Evolutionary conservation across 2,113 vertebrate genomes (phyloP).

Genomic region (Prunella himalayana): DNA sequence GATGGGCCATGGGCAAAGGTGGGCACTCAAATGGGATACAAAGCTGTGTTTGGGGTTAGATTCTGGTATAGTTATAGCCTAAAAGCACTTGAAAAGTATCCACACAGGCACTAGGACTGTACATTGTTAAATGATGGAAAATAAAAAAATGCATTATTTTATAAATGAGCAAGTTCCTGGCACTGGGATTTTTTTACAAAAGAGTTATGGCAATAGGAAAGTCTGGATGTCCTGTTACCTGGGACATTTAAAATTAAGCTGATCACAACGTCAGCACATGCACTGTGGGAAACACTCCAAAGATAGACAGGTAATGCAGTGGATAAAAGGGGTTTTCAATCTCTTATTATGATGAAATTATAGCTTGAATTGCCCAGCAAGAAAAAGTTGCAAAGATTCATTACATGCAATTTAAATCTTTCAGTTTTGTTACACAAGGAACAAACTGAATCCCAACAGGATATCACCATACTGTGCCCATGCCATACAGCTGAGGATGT

Average conservation of each 20-base stretch:
- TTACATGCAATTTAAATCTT: not conserved
- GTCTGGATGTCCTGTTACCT: not conserved
- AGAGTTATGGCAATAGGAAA: not conserved
- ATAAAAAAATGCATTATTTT: not conserved
- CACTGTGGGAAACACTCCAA: not conserved
- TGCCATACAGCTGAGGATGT: not conserved
- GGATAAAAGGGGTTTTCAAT: not conserved
- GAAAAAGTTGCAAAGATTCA: not conserved
- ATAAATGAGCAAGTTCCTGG: not conserved
- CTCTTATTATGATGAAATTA: not conserved
- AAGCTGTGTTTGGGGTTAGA: not conserved
- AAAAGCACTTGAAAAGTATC: not conserved
- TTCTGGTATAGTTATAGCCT: not conserved
- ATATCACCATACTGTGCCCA: not conserved
- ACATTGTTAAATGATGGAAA: not conserved
- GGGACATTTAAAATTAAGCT: not conserved
- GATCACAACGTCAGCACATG: not conserved
- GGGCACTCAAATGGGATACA: not conserved
- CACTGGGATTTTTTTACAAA: not conserved
- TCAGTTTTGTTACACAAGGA: not conserved
- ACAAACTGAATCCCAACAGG: not conserved
- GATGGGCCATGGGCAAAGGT: not conserved
- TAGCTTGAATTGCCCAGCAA: not conserved
- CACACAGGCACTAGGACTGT: not conserved
- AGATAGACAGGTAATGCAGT: not conserved